Evolutionary conservation across 2,888 invertebrate genomes (phyloP), one percentile per base, ranked within the genome.

Genomic region (Hypomecis atomaria): DNA sequence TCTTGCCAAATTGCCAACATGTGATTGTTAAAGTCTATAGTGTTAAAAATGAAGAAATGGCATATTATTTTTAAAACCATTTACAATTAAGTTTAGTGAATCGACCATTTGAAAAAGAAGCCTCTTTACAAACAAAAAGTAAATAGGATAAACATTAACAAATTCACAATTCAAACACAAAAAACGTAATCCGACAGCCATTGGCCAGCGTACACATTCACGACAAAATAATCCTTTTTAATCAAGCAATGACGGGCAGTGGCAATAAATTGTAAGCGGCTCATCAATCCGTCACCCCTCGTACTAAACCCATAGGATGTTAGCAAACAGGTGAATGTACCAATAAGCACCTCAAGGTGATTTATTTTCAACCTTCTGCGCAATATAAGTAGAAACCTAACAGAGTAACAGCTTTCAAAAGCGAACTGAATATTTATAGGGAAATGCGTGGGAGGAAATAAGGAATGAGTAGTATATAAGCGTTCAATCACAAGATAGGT

Each of bases 321-420:
- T 80, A 73, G 72, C 78, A 72, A 77, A 77, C 82, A 85, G 87
- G 86, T 86, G 85, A 88, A 87, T 73, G 84, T 78, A 80, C 83
- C 75, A 75, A 79, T 77, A 78, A 84, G 81, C 78, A 79, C 70
- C 73, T 75, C 71, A 74, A 78, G 76, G 78, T 84, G 85, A 88
- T 89, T 87, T 89, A 87, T 87, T 84, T 82, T 78, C 71, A 75
- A 74, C 81, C 80, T 78, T 77, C 71, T 70, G 74, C 71, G 74
- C 71, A 74, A 74, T 67, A 5, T 33, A 40, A 52, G 23, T 13
- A 50, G 33, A n/a, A 52, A 52, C 40, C 23, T 5, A 33, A 33
- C 52, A 52, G 52, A 52, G 40, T 23, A 42, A 42, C 9, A 33
- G 0, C 40, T 23, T 6, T 10, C 40, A 13, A 40, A 11, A 52